Conservation (phyloP, 2,797 vertebrate species). For the Catharus ustulatus region DNA sequence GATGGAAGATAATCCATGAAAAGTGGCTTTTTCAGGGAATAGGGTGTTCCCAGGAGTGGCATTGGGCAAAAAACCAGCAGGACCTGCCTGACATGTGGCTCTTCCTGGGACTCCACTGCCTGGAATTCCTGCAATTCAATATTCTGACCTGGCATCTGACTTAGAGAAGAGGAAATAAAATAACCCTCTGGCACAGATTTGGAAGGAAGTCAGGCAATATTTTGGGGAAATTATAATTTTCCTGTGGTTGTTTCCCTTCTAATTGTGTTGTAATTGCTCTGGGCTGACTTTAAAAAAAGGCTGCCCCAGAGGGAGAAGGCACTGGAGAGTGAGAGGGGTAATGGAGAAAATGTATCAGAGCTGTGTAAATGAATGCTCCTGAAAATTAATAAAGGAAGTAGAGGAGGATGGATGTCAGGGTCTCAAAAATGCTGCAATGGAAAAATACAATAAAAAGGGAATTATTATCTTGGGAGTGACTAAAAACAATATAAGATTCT, state of each 20-base stretch:
- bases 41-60: neutral
- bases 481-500: conserved; percentile 59
- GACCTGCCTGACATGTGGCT: neutral
- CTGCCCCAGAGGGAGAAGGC: neutral
- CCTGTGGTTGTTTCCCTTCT: neutral
- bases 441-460: conserved; percentile 45
- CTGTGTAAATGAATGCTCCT: conserved; percentile 20
- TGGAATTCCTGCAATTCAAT: neutral
- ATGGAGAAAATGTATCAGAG: neutral
- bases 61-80: neutral
- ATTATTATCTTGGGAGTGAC: conserved; percentile 43
- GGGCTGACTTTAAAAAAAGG: neutral
- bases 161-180: neutral
- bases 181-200: neutral
- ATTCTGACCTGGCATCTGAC: neutral
- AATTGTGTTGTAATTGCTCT: conserved; percentile 47
- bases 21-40: neutral
- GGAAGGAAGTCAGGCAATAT: neutral
- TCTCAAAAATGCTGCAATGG: conserved; percentile 15
- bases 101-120: neutral
- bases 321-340: neutral
- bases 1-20: neutral
- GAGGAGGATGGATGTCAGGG: conserved; percentile 3
- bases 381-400: conserved; percentile 42
- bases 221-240: conserved; percentile 34